Evolutionary conservation across 2,797 vertebrate genomes (phyloP).

Genomic region (Pipistrellus pygmaeus): DNA sequence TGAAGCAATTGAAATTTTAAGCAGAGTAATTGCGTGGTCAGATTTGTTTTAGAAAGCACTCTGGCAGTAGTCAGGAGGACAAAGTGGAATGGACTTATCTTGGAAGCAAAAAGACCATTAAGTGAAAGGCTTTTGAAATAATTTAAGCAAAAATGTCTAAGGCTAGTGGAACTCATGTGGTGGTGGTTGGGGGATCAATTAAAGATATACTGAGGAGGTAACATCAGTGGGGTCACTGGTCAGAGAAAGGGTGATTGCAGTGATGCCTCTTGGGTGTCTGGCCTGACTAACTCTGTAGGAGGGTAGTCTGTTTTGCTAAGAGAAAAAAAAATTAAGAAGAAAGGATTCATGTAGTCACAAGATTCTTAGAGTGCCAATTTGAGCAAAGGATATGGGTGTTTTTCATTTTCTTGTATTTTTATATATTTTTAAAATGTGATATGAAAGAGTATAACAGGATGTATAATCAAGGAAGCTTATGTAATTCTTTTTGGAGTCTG

Average conservation of each 20-base stretch:
- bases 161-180: background rate
- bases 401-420: conserved; percentile 59
- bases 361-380: background rate
- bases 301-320: background rate
- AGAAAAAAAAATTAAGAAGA: background rate
- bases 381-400: background rate
- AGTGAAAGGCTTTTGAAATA: conserved; percentile 5
- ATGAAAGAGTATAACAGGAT: conserved; percentile 12
- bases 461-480: conserved; percentile 47
- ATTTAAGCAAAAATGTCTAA: conserved; percentile 36
- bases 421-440: background rate
- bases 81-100: background rate
- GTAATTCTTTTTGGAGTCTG: conserved; percentile 8
- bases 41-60: conserved; percentile 50
- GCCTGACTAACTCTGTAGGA: background rate
- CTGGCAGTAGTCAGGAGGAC: conserved; percentile 10
- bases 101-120: conserved; percentile 43
- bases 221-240: conserved; percentile 18
- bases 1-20: conserved; percentile 43
- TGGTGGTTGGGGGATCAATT: background rate
- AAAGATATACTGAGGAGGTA: background rate
- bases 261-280: background rate
- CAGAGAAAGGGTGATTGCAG: background rate
- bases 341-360: background rate
- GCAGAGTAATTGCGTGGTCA: background rate